Percentiles rank a stretch among this genome's conserved stretches.
Conservation (phyloP, 2,113 vertebrate genomes). For the Eudyptes chrysolophus region DNA sequence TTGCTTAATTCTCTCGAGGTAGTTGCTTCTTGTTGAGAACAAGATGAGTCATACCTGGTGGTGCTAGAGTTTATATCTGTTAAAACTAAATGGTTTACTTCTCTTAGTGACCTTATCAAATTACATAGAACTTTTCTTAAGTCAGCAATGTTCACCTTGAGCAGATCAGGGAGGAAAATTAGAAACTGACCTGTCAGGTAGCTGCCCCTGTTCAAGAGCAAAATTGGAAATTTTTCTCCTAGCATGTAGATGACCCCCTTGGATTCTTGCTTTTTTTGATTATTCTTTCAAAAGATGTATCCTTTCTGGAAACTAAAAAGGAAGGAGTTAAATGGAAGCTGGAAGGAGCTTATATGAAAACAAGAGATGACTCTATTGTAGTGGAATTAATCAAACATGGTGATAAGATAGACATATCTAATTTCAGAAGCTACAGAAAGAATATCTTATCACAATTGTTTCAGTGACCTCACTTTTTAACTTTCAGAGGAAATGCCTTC, state of each 20-base stretch:
- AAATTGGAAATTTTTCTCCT: background rate
- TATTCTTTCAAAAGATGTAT: background rate
- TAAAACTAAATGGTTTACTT: background rate
- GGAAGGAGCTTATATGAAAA: background rate
- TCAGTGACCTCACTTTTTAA: slow-evolving; percentile 33
- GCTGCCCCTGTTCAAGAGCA: background rate
- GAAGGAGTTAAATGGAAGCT: background rate
- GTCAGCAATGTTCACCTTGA: background rate
- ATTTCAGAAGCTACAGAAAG: slow-evolving; percentile 41
- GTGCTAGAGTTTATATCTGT: background rate
- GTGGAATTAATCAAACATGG: slow-evolving; percentile 15
- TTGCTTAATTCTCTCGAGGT: background rate
- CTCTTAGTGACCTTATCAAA: background rate
- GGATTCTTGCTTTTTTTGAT: background rate
- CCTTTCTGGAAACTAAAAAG: background rate
- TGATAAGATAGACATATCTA: slow-evolving; percentile 24
- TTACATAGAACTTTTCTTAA: background rate
- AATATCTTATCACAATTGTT: background rate
- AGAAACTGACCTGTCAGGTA: background rate
- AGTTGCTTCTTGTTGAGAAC: background rate
- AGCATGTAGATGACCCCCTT: background rate
- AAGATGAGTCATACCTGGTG: background rate
- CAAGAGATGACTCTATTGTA: background rate
- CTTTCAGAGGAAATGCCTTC: slow-evolving; percentile 47
- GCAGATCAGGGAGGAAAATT: background rate